A percentile compares a stretch with the other conserved stretches of the same genome.
Conservation (phyloP, 2,797 vertebrate genomes). For the Myotis vivesi region DNA sequence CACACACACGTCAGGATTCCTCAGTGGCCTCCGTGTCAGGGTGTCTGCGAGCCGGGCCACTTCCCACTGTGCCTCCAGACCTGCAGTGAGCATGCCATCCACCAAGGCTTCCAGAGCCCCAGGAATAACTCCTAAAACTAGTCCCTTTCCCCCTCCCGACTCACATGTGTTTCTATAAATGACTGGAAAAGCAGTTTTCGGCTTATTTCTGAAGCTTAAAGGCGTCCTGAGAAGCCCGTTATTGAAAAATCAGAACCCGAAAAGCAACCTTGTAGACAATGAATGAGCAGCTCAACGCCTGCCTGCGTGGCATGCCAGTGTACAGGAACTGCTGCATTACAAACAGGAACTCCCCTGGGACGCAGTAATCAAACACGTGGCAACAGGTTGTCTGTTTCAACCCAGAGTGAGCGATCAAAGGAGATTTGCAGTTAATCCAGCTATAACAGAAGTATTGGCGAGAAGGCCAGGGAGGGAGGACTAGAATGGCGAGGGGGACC, state of each 20-base stretch:
- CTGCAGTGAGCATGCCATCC: constrained; percentile 58
- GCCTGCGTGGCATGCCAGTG: constrained; percentile 1
- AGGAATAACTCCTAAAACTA: constrained; percentile 71
- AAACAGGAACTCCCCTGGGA: constrained; percentile 75
- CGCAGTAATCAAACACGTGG: constrained; percentile 60
- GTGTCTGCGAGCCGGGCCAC: background rate
- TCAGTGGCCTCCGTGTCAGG: constrained; percentile 47
- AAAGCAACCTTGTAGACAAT: constrained; percentile 83
- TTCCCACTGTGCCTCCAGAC: constrained; percentile 53
- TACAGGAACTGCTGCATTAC: constrained; percentile 43
- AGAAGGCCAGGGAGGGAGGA: background rate
- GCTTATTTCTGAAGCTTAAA: constrained; percentile 86
- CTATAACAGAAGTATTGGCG: constrained; percentile 57
- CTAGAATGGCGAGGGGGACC: background rate
- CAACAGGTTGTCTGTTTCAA: constrained; percentile 77
- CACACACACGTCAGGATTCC: constrained; percentile 66
- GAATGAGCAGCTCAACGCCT: constrained; percentile 80
- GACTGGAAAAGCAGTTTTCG: constrained; percentile 81
- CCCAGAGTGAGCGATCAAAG: constrained; percentile 49
- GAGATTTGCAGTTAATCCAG: constrained; percentile 65
- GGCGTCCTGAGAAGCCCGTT: constrained; percentile 84
- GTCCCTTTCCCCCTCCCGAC: constrained; percentile 75
- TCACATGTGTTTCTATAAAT: constrained; percentile 85
- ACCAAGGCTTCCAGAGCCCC: constrained; percentile 62
- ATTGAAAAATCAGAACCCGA: constrained; percentile 86